Evolutionary conservation across 2,797 vertebrate species (phyloP), one percentile per base, ranked within the genome.

Genomic region (Sebastes steindachneri): DNA sequence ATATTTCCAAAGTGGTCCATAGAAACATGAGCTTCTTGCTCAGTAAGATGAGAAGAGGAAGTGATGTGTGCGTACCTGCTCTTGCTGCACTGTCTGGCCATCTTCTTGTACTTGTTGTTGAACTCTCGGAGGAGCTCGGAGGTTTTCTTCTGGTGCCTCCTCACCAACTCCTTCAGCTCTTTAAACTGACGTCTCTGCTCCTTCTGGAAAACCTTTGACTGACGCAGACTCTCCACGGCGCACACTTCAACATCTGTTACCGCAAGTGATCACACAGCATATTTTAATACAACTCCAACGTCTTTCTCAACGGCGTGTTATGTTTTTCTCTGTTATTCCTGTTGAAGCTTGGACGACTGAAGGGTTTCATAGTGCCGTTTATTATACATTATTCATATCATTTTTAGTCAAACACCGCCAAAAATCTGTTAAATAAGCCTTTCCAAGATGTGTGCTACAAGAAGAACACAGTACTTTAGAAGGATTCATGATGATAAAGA

Each of bases 131-230:
- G 97, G 31, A 99, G 97, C 91, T 99, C 98, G 0, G 97, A 97
- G 26, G 97, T 99, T 91, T 99, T 99, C 96, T 99, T 99, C 93
- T 99, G 98, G 82, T 99, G 99, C 67, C 96, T 97, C 93, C 98
- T 98, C 21, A 98, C 96, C 69, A 99, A 90, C 84, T 99, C 99
- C 92, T 99, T 99, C 97, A 98, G 97, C 95, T 99, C 99, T 84
- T 99, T 99, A 89, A 99, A 99, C 89, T 99, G 99, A 23, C 97
- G 97, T 78, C 97, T 96, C 83, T 99, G 98, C 78, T 99, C 98
- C 77, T 98, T 98, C 82, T 98, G 97, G 88, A 98, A 99, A 1
- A 96, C 86, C 66, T 99, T 99, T 77, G 97, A 97, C 85, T 99
- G 98, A 91, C 98, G 98, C 31, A 99, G 95, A 82, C 96, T 96